Base-by-base conservation (phyloP, 2,888 invertebrate species). In the Torymus auratus region DNA sequence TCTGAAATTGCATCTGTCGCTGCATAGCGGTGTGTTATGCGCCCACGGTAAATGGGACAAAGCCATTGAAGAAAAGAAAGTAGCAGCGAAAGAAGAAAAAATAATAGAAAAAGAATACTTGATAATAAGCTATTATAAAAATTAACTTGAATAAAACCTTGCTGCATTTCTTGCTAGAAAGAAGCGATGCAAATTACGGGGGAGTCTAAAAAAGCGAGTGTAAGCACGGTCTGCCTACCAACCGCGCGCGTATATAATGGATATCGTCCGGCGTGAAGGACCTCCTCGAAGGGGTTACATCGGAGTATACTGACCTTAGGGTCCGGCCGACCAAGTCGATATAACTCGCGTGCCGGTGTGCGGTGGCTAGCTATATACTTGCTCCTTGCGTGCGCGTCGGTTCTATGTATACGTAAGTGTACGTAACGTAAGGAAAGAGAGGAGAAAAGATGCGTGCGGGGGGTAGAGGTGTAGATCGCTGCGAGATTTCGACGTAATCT, bases 261-360 rank as follows among this genome's bases (percentile, higher is more conserved):
- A 77, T 69, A 61, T 69, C 50, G 64, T 60, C 73, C 68, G 56
- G 61, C 28, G 55, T 60, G 28, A 81, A 78, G 78, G 77, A 78
- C 69, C 69, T 73, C 68, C 72, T 69, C 11, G 13, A 58, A 56
- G 17, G 52, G 28, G 68, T 20, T 71, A 50, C 23, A 76, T 81
- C 75, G 55, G 79, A 70, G 82, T 80, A 78, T 82, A 82, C 82
- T 82, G 82, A 82, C 82, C 82, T 82, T 70, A 82, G 74, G 58
- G 64, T 28, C 20, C 15, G 23, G 58, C 15, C 68, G 12, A 7
- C 41, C 64, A 1, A 82, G 82, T 82, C 82, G 80, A 82, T 74
- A 41, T 41, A 41, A 70, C 56, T 65, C 64, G 82, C 69, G 72
- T 72, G 80, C 72, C 52, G 15, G 71, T n/a, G n/a, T 15, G 17